phyloP scores from a whole-genome alignment of 2,888 invertebrate genomes.

The Doris montereyensis region DNA sequence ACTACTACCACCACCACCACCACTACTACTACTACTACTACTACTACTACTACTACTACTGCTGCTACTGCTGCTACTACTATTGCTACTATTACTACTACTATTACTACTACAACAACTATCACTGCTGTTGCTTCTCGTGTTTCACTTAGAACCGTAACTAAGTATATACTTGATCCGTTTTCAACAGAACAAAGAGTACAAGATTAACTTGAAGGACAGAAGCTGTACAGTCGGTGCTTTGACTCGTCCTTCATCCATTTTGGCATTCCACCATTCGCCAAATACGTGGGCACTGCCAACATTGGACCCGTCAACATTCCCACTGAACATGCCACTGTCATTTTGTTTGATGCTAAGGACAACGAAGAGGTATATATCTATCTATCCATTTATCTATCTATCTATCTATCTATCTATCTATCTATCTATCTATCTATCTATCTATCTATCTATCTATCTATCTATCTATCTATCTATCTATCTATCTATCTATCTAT shows the following conservation, averaged over 20 bases:
- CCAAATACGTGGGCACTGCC: slow-evolving; percentile 52
- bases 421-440: too few relatives aligned
- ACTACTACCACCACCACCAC: not conserved
- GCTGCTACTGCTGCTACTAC: not conserved
- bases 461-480: too few relatives aligned
- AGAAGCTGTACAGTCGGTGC: slow-evolving; percentile 53
- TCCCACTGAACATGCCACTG: slow-evolving; percentile 53
- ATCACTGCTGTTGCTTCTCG: not conserved
- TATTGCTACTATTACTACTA: not conserved
- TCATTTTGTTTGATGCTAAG: slow-evolving; percentile 51
- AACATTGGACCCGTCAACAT: slow-evolving; percentile 55
- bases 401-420: too few relatives aligned
- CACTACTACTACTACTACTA: not conserved
- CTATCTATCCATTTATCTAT: too few relatives aligned
- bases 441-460: too few relatives aligned
- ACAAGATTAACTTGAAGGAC: slow-evolving; percentile 55
- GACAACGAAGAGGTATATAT: too few relatives aligned
- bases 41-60: not conserved
- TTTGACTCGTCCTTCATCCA: slow-evolving; percentile 52
- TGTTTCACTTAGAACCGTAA: not conserved
- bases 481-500: too few relatives aligned
- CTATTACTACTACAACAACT: not conserved
- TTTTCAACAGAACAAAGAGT: slow-evolving; percentile 52
- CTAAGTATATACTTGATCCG: not conserved
- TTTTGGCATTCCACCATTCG: slow-evolving; percentile 54